Evolutionary conservation across 1,140 invertebrate species (phyloP).

Genomic region (Scaptomyza montana): DNA sequence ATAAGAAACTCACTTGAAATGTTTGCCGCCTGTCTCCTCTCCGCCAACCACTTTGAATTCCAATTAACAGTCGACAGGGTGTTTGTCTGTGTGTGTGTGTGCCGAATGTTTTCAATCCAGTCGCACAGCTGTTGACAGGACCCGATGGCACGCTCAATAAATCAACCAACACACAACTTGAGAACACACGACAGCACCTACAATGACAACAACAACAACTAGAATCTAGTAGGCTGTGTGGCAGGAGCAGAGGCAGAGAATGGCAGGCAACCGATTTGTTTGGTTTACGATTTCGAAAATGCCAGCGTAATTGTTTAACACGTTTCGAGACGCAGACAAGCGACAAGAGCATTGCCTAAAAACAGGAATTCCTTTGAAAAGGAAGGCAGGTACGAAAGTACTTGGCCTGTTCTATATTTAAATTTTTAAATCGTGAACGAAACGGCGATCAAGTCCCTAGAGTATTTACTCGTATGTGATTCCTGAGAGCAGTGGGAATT

Average conservation of each 20-base stretch:
- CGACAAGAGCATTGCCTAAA: not conserved
- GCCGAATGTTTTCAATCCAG: conserved; percentile 28
- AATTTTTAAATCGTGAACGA: conserved; percentile 13
- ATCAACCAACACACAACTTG: conserved; percentile 61
- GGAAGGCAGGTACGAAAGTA: conserved; percentile 33
- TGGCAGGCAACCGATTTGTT: conserved; percentile 57
- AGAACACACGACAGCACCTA: conserved; percentile 35
- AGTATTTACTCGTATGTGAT: conserved; percentile 33
- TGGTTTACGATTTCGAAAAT: conserved; percentile 61
- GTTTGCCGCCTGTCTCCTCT: no score
- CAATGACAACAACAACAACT: conserved; percentile 30
- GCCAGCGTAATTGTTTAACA: conserved; percentile 66
- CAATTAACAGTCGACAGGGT: conserved; percentile 44
- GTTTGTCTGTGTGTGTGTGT: not conserved
- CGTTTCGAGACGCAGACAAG: conserved; percentile 13
- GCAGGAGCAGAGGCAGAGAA: no score
- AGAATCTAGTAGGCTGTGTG: not conserved
- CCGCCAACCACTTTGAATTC: conserved; percentile 35
- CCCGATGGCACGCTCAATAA: conserved; percentile 56
- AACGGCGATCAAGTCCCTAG: conserved; percentile 58
- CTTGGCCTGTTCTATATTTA: conserved; percentile 2
- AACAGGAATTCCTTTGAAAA: conserved; percentile 41
- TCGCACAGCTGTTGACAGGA: conserved; percentile 48
- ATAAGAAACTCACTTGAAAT: conserved; percentile 50
- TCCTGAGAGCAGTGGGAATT: conserved; percentile 27